Evolutionary conservation across 2,797 vertebrate genomes (phyloP).

Genomic region (Gymnoscopelus braueri): DNA sequence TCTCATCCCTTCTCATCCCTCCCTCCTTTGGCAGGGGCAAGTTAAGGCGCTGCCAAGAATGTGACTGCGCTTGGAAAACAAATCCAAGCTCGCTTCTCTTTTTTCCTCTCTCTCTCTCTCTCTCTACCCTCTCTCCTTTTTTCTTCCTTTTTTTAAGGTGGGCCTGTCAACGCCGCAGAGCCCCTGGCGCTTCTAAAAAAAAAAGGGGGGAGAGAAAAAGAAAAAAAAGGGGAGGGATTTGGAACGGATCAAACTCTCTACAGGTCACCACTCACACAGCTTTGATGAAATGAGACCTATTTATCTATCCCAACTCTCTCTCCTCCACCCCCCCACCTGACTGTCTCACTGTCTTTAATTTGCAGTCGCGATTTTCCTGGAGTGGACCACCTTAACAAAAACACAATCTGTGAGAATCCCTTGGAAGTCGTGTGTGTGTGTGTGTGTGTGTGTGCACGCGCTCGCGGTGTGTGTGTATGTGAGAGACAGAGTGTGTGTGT

Average conservation of each 20-base stretch:
- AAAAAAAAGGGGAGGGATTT: not conserved
- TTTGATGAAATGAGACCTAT: not conserved
- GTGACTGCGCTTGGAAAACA: constrained; percentile 71
- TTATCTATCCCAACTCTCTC: constrained; percentile 5
- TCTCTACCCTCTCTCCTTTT: constrained; percentile 30
- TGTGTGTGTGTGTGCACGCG: constrained; percentile 13
- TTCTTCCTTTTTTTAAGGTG: constrained; percentile 55
- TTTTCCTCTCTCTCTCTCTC: constrained; percentile 29
- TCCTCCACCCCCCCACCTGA: too few species aligned
- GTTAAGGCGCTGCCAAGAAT: constrained; percentile 76
- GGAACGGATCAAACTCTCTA: not conserved
- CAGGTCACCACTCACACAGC: not conserved
- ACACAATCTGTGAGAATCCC: constrained; percentile 28
- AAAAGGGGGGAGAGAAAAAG: not conserved
- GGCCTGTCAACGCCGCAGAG: constrained; percentile 18
- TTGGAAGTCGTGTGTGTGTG: not conserved
- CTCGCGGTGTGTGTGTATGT: not conserved
- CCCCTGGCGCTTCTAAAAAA: not conserved
- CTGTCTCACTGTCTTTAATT: not conserved
- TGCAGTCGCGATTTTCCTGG: not conserved
- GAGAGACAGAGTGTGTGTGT: too few species aligned
- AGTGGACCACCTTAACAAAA: constrained; percentile 59
- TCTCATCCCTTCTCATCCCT: constrained; percentile 64
- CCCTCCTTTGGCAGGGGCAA: constrained; percentile 66
- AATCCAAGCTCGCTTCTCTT: constrained; percentile 59